Percentiles rank a stretch among this genome's conserved stretches.
Evolutionary conservation across 2,797 vertebrate genomes (phyloP).

Genomic region (Trachops cirrhosus): DNA sequence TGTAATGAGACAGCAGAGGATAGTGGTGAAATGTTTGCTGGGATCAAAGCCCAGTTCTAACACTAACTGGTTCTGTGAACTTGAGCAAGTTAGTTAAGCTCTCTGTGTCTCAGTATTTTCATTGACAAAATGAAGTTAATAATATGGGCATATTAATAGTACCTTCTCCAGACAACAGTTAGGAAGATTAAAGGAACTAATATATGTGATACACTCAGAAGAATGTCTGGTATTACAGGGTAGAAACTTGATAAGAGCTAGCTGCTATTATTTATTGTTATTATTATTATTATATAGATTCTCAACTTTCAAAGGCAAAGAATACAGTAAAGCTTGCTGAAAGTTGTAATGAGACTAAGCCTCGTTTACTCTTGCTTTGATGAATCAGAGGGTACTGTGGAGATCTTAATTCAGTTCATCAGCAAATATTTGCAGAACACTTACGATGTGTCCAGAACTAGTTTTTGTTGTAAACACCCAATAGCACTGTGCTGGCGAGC

Average conservation of each 20-base stretch:
- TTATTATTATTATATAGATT: neutral
- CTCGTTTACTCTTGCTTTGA: slow-evolving; percentile 7
- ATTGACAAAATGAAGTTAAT: slow-evolving; percentile 15
- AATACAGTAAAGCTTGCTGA: neutral
- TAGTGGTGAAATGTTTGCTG: neutral
- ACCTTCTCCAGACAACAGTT: neutral
- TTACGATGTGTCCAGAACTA: neutral
- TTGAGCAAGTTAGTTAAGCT: neutral
- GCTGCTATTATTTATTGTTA: neutral
- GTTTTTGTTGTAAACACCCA: neutral
- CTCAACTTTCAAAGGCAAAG: slow-evolving; percentile 29
- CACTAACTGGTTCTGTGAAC: neutral
- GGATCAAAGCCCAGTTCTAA: neutral
- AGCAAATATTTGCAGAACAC: neutral
- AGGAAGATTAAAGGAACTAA: slow-evolving; percentile 18
- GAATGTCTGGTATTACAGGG: neutral
- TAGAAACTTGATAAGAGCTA: neutral
- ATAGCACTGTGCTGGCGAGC: neutral
- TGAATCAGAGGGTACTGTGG: neutral
- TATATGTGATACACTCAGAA: neutral
- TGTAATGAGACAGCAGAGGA: neutral
- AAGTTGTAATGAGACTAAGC: neutral
- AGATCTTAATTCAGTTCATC: neutral
- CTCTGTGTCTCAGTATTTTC: slow-evolving; percentile 5
- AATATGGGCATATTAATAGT: neutral